A percentile compares a stretch with the other conserved stretches of the same genome.
phyloP scores from a whole-genome alignment of 1,140 invertebrate genomes.

The roundworm (Caenorhabditis elegans) region DNA sequence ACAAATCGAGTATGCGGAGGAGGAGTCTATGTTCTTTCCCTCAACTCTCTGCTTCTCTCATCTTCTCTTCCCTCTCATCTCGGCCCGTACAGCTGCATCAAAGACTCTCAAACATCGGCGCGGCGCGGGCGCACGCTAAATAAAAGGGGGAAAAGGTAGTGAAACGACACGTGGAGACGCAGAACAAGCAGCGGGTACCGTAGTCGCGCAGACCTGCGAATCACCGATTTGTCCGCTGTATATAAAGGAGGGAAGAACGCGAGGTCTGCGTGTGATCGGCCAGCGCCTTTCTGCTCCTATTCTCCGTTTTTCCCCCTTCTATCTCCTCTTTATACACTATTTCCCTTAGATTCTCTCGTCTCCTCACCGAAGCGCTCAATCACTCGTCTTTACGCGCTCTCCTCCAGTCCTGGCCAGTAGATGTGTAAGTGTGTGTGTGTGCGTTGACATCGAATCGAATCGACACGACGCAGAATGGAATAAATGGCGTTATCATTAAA shows the following conservation, averaged over 20 bases:
- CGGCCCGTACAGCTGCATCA: constrained; percentile 12
- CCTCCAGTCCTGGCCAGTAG: not conserved
- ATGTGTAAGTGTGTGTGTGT: not conserved
- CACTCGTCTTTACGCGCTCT: not conserved
- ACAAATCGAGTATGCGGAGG: not conserved
- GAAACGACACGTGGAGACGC: not conserved
- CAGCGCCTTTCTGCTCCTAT: not conserved
- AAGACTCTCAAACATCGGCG: constrained; percentile 4
- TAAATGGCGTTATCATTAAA: not conserved
- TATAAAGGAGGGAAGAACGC: constrained; percentile 25
- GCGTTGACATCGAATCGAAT: not conserved
- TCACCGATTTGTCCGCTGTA: constrained; percentile 31
- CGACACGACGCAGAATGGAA: not conserved
- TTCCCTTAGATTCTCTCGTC: not conserved
- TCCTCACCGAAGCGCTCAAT: not conserved
- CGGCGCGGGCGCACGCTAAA: not conserved
- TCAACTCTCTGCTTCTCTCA: not conserved
- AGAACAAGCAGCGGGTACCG: not conserved
- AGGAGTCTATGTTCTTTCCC: not conserved
- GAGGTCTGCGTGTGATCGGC: constrained; percentile 4
- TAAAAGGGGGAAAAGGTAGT: not conserved
- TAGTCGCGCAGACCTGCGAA: not conserved
- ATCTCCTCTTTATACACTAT: not conserved
- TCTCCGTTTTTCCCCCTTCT: not conserved
- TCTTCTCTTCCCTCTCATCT: not conserved